Evolutionary conservation across 2,888 invertebrate species (phyloP), one percentile per base, ranked within the genome.

Genomic region (Cloeon dipterum): DNA sequence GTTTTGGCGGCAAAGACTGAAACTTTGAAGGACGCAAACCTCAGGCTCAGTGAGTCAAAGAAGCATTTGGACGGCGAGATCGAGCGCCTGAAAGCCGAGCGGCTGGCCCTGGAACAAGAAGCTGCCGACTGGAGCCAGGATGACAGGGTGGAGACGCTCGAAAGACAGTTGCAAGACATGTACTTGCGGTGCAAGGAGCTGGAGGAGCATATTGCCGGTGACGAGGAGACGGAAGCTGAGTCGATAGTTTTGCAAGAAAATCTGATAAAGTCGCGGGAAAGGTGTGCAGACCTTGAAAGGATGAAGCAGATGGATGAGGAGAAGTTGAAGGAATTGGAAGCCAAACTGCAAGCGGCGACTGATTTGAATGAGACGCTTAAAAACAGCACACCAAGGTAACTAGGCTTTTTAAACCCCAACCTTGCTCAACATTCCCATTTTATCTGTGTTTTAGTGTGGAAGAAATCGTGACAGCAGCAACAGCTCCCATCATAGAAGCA

Each of bases 21-120:
- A 21, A 39, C 74, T 4, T 57, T 86, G 34, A 69, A 69, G 14
- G 63, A 70, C 20, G 75, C 78, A 2, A 81, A 81, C 51, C 82
- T 83, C 35, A 65, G 73, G 41, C 65, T 83, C 50, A 58, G 70
- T 2, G 82, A 85, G 49, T 68, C 76, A 56, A 85, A 83, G 55
- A 81, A 83, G 50, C 71, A 74, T 42, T 70, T 81, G 53, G 82
- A 82, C 46, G 67, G 67, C 50, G 78, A 81, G 50, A 59, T 82
- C 16, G 29, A 29, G 29, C n/a, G 66, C 75, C 42, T 61, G 73
- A 48, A 74, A 73, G 61, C 72, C 76, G 49, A 67, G 68, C 40
- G 29, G 14, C 13, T 16, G n/a, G 29, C 29, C 29, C n/a, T 29
- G 14, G 16, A 14, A n/a, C 29, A 29, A 29, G 5, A 29, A 29